These are phyloP conservation scores for Manacus vitellinus DNA, from an alignment of 2,113 vertebrate species.

Conservation along the genomic window DNA sequence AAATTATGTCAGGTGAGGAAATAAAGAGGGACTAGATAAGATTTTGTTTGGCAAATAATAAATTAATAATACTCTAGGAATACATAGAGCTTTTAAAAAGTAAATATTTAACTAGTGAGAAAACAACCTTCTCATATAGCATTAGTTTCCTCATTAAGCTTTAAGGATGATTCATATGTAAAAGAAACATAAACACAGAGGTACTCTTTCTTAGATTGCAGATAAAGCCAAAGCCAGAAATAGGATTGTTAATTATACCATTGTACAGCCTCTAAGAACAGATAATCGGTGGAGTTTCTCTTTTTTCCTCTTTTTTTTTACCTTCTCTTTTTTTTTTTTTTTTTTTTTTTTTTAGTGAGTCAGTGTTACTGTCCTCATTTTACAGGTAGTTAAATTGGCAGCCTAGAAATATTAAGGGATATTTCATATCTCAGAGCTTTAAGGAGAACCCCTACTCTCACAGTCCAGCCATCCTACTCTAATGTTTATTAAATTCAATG, in stretches of 20 bases:
- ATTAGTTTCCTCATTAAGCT: slow-evolving; percentile 26
- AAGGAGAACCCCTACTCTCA: not conserved
- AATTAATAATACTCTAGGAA: not conserved
- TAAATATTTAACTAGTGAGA: slow-evolving; percentile 18
- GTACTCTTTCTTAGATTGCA: not conserved
- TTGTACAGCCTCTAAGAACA: not conserved
- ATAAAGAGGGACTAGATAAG: not conserved
- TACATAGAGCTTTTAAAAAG: not conserved
- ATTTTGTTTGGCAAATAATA: slow-evolving; percentile 2
- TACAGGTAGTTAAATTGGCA: not conserved
- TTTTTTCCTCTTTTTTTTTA: not conserved
- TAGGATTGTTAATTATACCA: not conserved
- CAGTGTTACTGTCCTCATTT: not conserved
- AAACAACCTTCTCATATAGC: not conserved
- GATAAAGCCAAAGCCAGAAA: not conserved
- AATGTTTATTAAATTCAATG: not conserved
- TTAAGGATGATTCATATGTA: not conserved
- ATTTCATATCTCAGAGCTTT: not conserved
- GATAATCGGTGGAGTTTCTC: rapidly evolving
- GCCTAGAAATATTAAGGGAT: not conserved
- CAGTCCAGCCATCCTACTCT: not conserved
- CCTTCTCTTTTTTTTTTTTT: rapidly evolving
- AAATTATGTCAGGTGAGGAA: not conserved
- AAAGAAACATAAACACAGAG: not conserved
- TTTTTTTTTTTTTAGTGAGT: not conserved